These are phyloP conservation scores for Anguilla rostrata DNA, from an alignment of 2,113 vertebrate genomes.

Conservation along the genomic window DNA sequence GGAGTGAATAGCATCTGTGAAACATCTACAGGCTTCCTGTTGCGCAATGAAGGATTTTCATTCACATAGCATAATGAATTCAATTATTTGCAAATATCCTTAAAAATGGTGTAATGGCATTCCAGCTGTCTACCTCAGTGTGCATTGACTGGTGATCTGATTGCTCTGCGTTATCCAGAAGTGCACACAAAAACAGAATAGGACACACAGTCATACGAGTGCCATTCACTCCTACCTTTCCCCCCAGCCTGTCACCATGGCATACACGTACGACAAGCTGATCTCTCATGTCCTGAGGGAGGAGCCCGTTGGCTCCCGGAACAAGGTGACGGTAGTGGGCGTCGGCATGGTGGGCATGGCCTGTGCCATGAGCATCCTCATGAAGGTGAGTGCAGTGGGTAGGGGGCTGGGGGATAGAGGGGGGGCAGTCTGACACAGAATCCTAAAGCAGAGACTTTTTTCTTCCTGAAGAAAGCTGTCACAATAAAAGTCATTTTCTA, in stretches of 20 bases:
- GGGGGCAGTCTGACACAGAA: background rate
- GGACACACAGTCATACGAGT: background rate
- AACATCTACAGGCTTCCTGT: background rate
- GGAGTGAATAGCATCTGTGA: background rate
- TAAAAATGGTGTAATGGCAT: background rate
- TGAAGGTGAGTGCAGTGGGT: constrained; percentile 66
- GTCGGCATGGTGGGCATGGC: constrained; percentile 97
- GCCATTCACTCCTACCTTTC: background rate
- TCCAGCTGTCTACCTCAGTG: background rate
- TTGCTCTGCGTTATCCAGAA: background rate
- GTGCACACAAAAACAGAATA: background rate
- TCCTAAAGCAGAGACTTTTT: background rate
- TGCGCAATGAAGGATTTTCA: background rate
- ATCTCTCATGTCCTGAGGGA: constrained; percentile 82
- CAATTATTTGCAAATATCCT: background rate
- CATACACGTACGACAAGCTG: constrained; percentile 87
- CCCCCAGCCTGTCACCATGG: constrained; percentile 66
- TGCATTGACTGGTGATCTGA: background rate
- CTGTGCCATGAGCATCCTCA: constrained; percentile 86
- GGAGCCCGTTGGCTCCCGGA: constrained; percentile 75
- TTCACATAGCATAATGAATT: background rate
- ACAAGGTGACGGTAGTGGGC: constrained; percentile 90
- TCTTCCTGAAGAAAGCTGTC: background rate
- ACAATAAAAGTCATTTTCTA: too few species aligned
- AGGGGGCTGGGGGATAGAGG: too few species aligned